Conservation (phyloP, 2,888 invertebrate genomes). For the Ryuthela nishihirai region DNA sequence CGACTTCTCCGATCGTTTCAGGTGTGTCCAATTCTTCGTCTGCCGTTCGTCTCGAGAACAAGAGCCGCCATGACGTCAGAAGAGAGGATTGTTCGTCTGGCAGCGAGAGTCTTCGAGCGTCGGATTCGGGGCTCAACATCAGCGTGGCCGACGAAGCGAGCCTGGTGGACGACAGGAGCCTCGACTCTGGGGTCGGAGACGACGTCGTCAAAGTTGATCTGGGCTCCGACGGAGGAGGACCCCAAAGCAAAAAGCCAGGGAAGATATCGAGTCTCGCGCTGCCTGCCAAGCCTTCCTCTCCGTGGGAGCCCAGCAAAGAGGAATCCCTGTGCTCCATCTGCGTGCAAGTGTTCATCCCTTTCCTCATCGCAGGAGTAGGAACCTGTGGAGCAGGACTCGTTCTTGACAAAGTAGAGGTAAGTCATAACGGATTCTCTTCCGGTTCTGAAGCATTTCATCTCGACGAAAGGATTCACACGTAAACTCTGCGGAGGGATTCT, state of each 20-base stretch:
- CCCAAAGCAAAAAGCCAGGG: too few species aligned
- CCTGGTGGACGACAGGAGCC: constrained; percentile 12
- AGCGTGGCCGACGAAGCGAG: constrained; percentile 15
- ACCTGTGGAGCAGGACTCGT: constrained; percentile 86
- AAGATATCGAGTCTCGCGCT: too few species aligned
- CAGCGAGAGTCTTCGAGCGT: constrained; percentile 4
- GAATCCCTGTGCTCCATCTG: constrained; percentile 60
- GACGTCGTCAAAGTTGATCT: not conserved
- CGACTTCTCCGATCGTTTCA: constrained; percentile 3
- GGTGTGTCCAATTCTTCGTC: not conserved
- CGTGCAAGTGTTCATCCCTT: constrained; percentile 72
- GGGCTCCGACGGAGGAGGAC: too few species aligned
- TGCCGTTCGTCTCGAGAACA: too few species aligned
- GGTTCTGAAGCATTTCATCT: too few species aligned
- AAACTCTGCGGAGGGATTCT: too few species aligned
- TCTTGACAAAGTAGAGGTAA: constrained; percentile 63
- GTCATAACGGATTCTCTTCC: not conserved
- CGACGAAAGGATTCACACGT: too few species aligned
- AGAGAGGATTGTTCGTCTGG: too few species aligned
- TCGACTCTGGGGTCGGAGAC: constrained; percentile 23
- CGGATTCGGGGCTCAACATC: constrained; percentile 26
- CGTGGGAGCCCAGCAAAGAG: too few species aligned
- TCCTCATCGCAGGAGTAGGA: constrained; percentile 82
- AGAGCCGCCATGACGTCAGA: too few species aligned
- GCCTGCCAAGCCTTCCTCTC: too few species aligned